Evolutionary conservation across 2,888 invertebrate species (phyloP).

Genomic region (Caenorhabditis imperialis): DNA sequence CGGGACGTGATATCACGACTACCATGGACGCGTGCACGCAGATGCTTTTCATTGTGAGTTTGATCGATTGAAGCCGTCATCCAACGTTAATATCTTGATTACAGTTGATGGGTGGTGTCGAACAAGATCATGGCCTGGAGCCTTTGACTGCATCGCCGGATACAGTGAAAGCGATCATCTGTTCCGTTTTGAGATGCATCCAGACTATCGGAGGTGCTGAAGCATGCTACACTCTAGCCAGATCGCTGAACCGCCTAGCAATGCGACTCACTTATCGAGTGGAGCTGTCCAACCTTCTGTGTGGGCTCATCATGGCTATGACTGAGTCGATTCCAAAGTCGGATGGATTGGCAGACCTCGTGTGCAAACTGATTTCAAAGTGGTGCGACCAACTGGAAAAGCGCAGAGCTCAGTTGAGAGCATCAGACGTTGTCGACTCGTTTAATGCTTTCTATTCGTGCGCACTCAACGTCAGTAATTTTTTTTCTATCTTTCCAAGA

Average conservation of each 20-base stretch:
- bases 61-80: neutral
- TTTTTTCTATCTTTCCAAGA: no score
- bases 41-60: constrained; percentile 46
- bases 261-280: constrained; percentile 49
- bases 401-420: constrained; percentile 43
- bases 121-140: constrained; percentile 20
- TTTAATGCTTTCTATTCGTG: constrained; percentile 44
- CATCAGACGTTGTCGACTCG: constrained; percentile 43
- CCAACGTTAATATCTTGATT: constrained; percentile 1
- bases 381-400: constrained; percentile 54
- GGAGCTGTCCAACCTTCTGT: constrained; percentile 48
- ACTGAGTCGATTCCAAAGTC: constrained; percentile 26
- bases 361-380: constrained; percentile 38
- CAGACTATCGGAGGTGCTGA: constrained; percentile 34
- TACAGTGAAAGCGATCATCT: constrained; percentile 42
- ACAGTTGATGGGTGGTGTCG: constrained; percentile 47
- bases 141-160: constrained; percentile 38
- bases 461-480: constrained; percentile 11
- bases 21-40: constrained; percentile 49
- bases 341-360: constrained; percentile 23
- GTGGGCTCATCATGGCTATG: constrained; percentile 44
- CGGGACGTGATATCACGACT: constrained; percentile 25
- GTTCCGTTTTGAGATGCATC: constrained; percentile 41
- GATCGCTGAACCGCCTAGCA: constrained; percentile 42
- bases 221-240: constrained; percentile 29